Percentiles rank a stretch among this genome's conserved stretches.
Conservation (phyloP, 2,113 vertebrate genomes). For the Catagonus wagneri region DNA sequence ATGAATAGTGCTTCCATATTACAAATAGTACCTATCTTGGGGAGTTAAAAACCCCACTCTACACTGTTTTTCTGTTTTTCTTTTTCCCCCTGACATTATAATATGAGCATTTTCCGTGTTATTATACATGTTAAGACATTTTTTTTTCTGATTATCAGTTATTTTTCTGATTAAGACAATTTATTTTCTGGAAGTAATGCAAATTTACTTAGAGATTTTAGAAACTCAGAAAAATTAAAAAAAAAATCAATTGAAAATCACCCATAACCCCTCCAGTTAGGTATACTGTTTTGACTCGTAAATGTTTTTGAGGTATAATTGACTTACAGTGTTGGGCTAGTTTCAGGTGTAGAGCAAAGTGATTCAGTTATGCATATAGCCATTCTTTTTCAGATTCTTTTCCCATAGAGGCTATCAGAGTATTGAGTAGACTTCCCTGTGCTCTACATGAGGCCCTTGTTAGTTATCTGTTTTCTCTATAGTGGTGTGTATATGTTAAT, state of each 20-base stretch:
- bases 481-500: no score
- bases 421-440: no score
- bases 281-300: not conserved
- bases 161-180: not conserved
- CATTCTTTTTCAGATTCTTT: no score
- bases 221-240: constrained; percentile 17
- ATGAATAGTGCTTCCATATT: not conserved
- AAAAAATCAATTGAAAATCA: not conserved
- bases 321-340: no score
- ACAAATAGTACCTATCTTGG: not conserved
- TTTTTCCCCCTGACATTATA: not conserved
- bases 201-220: constrained; percentile 25
- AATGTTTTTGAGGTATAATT: no score
- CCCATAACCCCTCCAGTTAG: not conserved
- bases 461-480: no score
- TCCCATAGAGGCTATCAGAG: no score
- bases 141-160: not conserved
- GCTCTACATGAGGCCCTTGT: no score
- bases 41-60: not conserved
- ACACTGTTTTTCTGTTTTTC: not conserved
- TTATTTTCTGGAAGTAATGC: not conserved
- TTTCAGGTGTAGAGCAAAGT: no score
- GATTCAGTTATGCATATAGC: no score
- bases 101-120: not conserved
- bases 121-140: not conserved